Base-by-base conservation (phyloP, 1,140 invertebrate genomes). In the Zelostemma sp. region DNA sequence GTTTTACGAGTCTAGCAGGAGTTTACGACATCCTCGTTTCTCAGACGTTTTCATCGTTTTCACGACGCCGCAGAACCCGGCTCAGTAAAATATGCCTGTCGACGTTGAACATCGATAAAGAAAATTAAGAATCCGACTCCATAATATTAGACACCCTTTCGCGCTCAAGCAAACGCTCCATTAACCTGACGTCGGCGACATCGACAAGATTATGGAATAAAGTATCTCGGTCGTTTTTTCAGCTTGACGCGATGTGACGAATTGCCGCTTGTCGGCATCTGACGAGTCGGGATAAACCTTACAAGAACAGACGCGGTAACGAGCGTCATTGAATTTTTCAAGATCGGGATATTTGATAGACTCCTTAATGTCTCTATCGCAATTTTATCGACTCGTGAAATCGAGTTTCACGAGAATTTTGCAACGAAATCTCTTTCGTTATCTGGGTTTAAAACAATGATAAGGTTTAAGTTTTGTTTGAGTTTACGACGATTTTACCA, bases 1-100 rank as follows among this genome's bases (percentile, higher is more conserved):
- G 57, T 31, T 66, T 71, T 71, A 65, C 56, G 68, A 66, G 62
- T 57, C 47, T 58, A 47, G 59, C 48, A 59, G 53, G 61, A 66
- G 62, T 71, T 71, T 71, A 49, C 19, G 15, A 35, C 28, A 28
- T 19, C 15, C 48, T 33, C 48, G 48, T 50, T 35, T 35, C 48
- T 50, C 48, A 50, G 48, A 50, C 54, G 49, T 65, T 65, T 56
- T 64, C 57, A 70, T 70, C 61, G 60, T 60, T 61, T 65, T 54
- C 67, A 47, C 51, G 31, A 47, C 43, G 31, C 33, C 15, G 35
- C 25, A 48, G 38, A 54, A 43, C 38, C 12, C 40, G 6, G 15
- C 40, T 21, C 41, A 25, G 45, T 57, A 46, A 57, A 57, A 57
- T 57, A 50, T 35, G 9, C 14, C 19, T 14, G 17, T 25, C 38